Evolutionary conservation across 2,797 vertebrate genomes (phyloP).

Genomic region (Myiotriccus ornatus): DNA sequence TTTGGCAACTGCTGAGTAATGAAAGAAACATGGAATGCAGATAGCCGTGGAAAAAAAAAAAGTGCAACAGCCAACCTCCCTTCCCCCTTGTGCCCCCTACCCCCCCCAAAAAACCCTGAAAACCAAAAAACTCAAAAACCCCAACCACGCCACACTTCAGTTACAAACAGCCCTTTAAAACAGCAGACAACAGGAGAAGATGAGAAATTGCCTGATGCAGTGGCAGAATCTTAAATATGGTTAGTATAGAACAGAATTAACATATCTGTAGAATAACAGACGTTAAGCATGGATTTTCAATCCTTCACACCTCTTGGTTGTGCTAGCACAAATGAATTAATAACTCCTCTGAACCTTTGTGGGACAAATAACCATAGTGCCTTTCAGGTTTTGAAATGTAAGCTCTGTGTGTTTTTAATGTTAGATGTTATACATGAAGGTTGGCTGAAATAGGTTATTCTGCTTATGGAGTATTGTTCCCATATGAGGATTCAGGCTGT

Average conservation of each 20-base stretch:
- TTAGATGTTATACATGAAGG: not conserved
- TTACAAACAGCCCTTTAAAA: not conserved
- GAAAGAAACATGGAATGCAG: slow-evolving; percentile 51
- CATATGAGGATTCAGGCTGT: slow-evolving; percentile 4
- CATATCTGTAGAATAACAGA: not conserved
- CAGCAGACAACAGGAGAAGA: not conserved
- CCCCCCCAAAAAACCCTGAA: not conserved
- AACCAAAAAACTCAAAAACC: too few relatives aligned
- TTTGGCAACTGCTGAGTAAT: slow-evolving; percentile 67
- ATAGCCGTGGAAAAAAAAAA: not conserved
- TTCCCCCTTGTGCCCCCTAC: fast-evolving
- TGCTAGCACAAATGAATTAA: slow-evolving; percentile 8
- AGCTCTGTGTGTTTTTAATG: slow-evolving; percentile 13
- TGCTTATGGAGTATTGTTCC: slow-evolving; percentile 54
- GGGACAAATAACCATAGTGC: not conserved
- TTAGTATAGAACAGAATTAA: slow-evolving; percentile 15
- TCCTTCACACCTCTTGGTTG: not conserved
- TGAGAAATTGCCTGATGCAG: not conserved
- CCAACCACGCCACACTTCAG: not conserved
- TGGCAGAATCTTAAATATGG: not conserved
- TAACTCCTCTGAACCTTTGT: not conserved
- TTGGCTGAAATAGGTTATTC: slow-evolving; percentile 40
- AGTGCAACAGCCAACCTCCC: not conserved
- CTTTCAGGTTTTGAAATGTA: not conserved
- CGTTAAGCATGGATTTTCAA: not conserved